A percentile compares a stretch with the other conserved stretches of the same genome.
These are phyloP conservation scores for Platysteira castanea DNA, from an alignment of 2,113 vertebrate species.

Conservation along the genomic window DNA sequence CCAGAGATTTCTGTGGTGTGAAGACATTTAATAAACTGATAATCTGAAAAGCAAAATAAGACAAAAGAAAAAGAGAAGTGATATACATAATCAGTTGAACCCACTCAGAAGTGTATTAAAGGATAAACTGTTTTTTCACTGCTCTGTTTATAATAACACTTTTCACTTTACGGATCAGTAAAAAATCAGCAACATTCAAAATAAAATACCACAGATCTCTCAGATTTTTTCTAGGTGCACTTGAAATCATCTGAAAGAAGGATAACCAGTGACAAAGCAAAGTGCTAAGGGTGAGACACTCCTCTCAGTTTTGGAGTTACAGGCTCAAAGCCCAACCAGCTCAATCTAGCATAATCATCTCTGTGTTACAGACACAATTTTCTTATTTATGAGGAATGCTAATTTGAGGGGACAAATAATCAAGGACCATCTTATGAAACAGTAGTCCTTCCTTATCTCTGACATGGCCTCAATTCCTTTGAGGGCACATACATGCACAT, in stretches of 20 bases:
- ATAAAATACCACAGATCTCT: not conserved
- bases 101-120: not conserved
- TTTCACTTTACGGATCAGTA: not conserved
- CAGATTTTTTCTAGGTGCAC: not conserved
- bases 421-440: not conserved
- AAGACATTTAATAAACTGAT: conserved; percentile 99
- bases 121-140: not conserved
- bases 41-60: conserved; percentile 82
- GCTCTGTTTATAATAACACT: not conserved
- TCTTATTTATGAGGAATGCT: not conserved
- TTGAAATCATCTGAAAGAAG: not conserved
- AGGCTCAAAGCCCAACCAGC: not conserved
- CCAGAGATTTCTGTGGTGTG: conserved; percentile 98
- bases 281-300: not conserved
- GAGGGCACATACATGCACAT: not conserved
- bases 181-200: not conserved
- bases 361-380: not conserved
- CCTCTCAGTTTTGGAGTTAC: not conserved
- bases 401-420: not conserved
- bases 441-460: not conserved
- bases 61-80: not conserved
- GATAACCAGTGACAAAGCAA: not conserved
- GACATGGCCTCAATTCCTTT: not conserved
- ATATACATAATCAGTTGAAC: not conserved
- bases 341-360: not conserved